Conservation (phyloP, 2,888 invertebrate species). For the Callinectes sapidus region DNA sequence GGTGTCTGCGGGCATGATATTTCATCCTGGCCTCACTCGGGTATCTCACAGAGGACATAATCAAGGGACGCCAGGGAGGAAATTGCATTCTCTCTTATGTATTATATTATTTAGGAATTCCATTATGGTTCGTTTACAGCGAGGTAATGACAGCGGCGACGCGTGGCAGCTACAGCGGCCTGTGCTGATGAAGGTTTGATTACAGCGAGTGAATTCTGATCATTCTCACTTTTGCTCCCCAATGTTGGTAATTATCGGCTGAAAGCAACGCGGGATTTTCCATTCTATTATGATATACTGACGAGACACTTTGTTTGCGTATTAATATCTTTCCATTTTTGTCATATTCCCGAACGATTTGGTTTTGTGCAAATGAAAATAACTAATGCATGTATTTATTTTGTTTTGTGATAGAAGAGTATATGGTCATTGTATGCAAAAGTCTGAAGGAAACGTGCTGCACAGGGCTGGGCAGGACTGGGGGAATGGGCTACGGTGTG, state of each 20-base stretch:
- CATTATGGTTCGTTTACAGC: constrained; percentile 18
- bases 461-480: neutral
- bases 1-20: neutral
- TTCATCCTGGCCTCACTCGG: neutral
- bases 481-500: neutral
- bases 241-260: neutral
- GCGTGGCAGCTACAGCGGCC: constrained; percentile 3
- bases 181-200: neutral
- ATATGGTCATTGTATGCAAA: neutral
- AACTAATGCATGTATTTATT: neutral
- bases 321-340: neutral
- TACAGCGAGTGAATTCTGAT: neutral
- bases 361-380: neutral
- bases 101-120: constrained; percentile 5
- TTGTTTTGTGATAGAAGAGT: neutral
- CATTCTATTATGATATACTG: neutral
- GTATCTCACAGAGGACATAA: neutral
- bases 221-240: neutral
- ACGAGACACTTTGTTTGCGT: neutral
- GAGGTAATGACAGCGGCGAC: neutral
- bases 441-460: neutral
- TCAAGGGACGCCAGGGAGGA: constrained; percentile 14
- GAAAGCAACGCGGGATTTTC: neutral
- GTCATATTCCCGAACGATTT: neutral
- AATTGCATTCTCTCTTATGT: constrained; percentile 31